Evolutionary conservation across 1,140 invertebrate genomes (phyloP), one percentile per base, ranked within the genome.

Genomic region (Hyposmocoma kahamanoa): DNA sequence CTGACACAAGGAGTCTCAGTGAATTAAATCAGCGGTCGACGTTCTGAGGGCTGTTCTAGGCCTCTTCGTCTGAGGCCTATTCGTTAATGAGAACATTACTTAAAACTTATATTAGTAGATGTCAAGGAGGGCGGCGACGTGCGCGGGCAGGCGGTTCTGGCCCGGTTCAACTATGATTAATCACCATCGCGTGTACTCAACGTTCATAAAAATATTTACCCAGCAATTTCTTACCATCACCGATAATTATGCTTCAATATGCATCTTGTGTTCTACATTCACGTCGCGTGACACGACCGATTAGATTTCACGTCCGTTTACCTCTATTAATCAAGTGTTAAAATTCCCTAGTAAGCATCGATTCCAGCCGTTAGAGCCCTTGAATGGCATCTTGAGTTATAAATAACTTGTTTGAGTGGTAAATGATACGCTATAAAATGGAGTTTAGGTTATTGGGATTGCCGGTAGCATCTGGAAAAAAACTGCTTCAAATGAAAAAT

Each of bases 21-120:
- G 53, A 68, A 66, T 66, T 66, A 62, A 62, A 56, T 48, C 51
- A 43, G 51, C 50, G 13, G 44, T 50, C 38, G 38, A 42, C 28
- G 41, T 39, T 50, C 47, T 42, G 50, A 43, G 39, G 48, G 38
- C 55, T 59, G 34, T 46, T n/a, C n/a, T n/a, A n/a, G n/a, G n/a
- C n/a, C n/a, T n/a, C n/a, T n/a, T n/a, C n/a, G n/a, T n/a, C n/a
- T n/a, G n/a, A n/a, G n/a, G n/a, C n/a, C n/a, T 44, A 21, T 28
- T 55, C 42, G 48, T 58, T 66, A 66, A 57, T 59, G 54, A 56
- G 62, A 55, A 50, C 32, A 59, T 63, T 50, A 59, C 49, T 65
- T 58, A 21, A 56, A 55, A 57, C 34, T 56, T 55, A 42, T 53
- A 42, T 47, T 50, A 55, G 53, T 44, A 21, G 28, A 13, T 48